phyloP scores from a whole-genome alignment of 2,113 vertebrate genomes.

The Ageneiosus marmoratus region DNA sequence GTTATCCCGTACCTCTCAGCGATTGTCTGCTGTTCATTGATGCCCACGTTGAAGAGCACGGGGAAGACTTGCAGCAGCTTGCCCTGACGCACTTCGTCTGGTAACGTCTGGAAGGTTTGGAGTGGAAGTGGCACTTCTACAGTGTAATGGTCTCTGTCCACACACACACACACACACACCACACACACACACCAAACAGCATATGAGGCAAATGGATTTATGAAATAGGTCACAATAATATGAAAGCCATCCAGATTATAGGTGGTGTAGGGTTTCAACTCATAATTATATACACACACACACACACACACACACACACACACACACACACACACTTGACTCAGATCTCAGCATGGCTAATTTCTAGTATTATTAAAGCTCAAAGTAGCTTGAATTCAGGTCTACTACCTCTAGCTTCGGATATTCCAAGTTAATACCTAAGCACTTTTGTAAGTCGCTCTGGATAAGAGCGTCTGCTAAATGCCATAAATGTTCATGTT shows the following conservation, averaged over 20 bases:
- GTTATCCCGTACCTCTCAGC: constrained; percentile 85
- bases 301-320: neutral
- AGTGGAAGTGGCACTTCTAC: constrained; percentile 91
- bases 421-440: too few species aligned
- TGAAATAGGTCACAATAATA: neutral
- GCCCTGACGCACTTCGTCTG: constrained; percentile 89
- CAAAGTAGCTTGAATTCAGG: too few species aligned
- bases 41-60: constrained; percentile 94
- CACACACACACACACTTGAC: too few species aligned
- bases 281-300: neutral
- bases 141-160: constrained; percentile 82
- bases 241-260: neutral
- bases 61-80: constrained; percentile 84
- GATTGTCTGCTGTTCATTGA: constrained; percentile 97
- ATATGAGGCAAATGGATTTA: neutral
- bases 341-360: too few species aligned
- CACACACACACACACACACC: neutral
- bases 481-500: too few species aligned
- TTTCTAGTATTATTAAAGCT: too few species aligned
- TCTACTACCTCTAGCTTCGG: too few species aligned
- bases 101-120: constrained; percentile 84
- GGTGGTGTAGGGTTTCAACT: neutral
- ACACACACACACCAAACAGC: neutral
- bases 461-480: too few species aligned
- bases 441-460: too few species aligned